Conservation (phyloP, 2,113 vertebrate genomes). For the Probosciger aterrimus region DNA sequence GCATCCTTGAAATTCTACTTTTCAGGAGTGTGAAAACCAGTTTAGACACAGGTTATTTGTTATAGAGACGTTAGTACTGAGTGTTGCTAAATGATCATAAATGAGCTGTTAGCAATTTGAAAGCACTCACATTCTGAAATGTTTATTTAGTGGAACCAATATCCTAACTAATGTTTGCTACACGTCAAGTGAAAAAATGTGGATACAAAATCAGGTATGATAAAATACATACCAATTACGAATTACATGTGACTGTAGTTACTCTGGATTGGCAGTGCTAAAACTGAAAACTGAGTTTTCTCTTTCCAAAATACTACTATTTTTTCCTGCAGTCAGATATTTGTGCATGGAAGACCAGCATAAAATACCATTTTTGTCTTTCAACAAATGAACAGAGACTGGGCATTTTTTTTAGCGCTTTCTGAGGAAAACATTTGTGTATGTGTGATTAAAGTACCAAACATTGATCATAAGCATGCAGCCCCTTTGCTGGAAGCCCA, state of each 20-base stretch:
- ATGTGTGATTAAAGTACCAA: neutral
- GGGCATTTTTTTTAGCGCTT: neutral
- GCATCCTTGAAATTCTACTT: neutral
- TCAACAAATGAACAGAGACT: neutral
- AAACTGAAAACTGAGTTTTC: neutral
- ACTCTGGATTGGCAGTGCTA: neutral
- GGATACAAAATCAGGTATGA: neutral
- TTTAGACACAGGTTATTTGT: neutral
- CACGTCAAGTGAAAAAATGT: neutral
- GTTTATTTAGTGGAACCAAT: conserved; percentile 14
- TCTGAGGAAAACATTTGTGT: neutral
- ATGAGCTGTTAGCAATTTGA: neutral
- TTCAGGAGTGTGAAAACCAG: neutral
- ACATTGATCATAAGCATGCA: fast-evolving
- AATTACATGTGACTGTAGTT: neutral
- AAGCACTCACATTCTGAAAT: neutral
- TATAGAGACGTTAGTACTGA: neutral
- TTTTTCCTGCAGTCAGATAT: neutral
- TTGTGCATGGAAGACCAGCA: neutral
- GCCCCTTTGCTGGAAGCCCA: neutral
- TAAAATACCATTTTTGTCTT: neutral
- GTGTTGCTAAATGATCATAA: neutral
- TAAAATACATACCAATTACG: neutral
- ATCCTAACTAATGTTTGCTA: neutral
- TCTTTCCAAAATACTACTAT: neutral